Evolutionary conservation across 2,113 vertebrate species (phyloP), one percentile per base, ranked within the genome.

Genomic region (Zosterops japonicus): DNA sequence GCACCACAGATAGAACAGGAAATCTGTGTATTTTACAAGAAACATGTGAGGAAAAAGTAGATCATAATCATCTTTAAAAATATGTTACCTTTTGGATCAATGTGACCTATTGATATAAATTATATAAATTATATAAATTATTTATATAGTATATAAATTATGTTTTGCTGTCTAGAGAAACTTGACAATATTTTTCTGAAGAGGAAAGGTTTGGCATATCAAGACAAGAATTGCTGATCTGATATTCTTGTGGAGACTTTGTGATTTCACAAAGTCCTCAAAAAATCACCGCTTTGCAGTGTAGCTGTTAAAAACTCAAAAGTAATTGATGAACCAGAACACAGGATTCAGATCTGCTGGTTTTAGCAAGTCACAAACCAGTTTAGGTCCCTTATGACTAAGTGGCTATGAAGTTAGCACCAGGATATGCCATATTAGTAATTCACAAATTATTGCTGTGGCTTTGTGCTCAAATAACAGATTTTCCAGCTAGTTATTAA

Each of bases 191-290:
- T 25, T 74, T 2, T 67, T 79, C 18, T 1, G 10, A 89, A 49
- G 39, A 56, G 16, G 29, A 42, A 55, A 46, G 28, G 7, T 24
- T 41, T 53, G 47, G 28, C 11, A 46, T 61, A 53, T n/a, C 22
- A 71, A 33, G 63, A 20, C 44, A 29, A 18, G 22, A 59, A 35
- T 19, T 70, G 6, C 39, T 74, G 47, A 56, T 72, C 24, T 28
- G 13, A 68, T 92, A 17, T 5, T 16, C 19, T 39, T 0, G 0
- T 14, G 6, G 57, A 21, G 35, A 20, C 14, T 52, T 79, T 0
- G 0, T 80, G 41, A 28, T 61, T 74, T 57, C 27, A 64, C 9
- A 0, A 50, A 65, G 39, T 80, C 46, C 27, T 72, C 42, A 59
- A 27, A 86, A 86, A 83, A 49, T 42, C 27, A 19, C 29, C 71